Evolutionary conservation across 2,113 vertebrate genomes (phyloP).

Genomic region (Otus sunia): DNA sequence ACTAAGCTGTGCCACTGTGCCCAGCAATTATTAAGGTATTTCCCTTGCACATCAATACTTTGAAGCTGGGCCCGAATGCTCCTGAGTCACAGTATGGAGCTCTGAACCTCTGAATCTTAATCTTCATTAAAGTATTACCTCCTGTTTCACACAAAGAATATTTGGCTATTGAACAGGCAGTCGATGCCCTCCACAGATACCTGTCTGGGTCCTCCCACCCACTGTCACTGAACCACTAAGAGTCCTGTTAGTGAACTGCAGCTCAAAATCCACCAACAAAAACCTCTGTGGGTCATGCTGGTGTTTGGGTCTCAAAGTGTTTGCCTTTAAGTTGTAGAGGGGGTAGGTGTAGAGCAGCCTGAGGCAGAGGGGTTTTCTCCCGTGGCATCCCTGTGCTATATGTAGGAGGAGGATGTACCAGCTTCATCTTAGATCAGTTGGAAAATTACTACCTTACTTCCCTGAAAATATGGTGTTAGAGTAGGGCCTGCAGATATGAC

Average conservation of each 20-base stretch:
- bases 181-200: not conserved
- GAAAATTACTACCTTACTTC: not conserved
- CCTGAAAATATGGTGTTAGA: not conserved
- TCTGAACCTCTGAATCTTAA: not conserved
- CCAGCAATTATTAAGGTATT: not conserved
- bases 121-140: not conserved
- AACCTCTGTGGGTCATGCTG: not conserved
- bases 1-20: not conserved
- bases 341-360: not conserved
- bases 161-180: not conserved
- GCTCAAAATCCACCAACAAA: not conserved
- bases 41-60: not conserved
- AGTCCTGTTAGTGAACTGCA: not conserved
- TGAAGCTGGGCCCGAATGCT: not conserved
- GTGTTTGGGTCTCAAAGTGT: not conserved
- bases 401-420: not conserved
- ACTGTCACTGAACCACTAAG: not conserved
- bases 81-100: not conserved
- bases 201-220: not conserved
- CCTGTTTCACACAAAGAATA: not conserved
- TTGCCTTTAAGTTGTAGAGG: not conserved
- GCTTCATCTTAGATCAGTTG: not conserved
- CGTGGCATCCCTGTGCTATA: not conserved
- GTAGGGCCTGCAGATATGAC: not conserved
- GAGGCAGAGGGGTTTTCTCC: not conserved